Base-by-base conservation (phyloP, 2,888 invertebrate genomes). In the Eupithecia dodoneata region DNA sequence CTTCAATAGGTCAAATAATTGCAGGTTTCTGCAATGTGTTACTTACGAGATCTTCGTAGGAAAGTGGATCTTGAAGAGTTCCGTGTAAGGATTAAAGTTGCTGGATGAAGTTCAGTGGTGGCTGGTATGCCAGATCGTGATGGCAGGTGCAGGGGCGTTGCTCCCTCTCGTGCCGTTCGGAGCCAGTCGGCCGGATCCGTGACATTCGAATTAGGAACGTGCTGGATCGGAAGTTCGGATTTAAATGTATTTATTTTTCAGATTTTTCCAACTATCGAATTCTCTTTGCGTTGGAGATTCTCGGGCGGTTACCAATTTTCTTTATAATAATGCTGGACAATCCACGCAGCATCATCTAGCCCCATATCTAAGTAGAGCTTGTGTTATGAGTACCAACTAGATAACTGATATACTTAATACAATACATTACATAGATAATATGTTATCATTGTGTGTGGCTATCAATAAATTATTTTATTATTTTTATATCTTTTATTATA, bases 61-160 rank as follows among this genome's bases (percentile, higher is more conserved):
- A 78, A 74, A 55, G n/a, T 72, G 63, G 52, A 41, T 47, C 74
- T 76, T 74, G 72, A 71, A 18, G 42, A 15, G 47, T 71, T 18
- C 5, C 13, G 6, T 49, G 30, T 71, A 76, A 71, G 52, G 63
- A 18, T 52, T 41, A 72, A 65, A 71, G 30, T 76, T 74, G 63
- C 59, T 66, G 78, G 76, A 78, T 79, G 70, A 71, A 73, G 71
- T 67, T 76, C 79, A 66, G 42, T 67, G 75, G 76, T 77, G 67
- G 74, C 67, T 87, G 90, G 92, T 92, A 93, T 93, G 92, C 88
- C 89, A 76, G 87, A 85, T 90, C 90, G 89, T 88, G 90, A 90
- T 87, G 88, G 85, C 84, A 93, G 92, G 93, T 93, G 92, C 86
- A 85, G 87, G 92, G 90, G 85, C 93, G 89, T 90, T 93, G 93